These are phyloP conservation scores for Patiria miniata DNA, from an alignment of 35 echinoderm and acorn worm species.

Conservation along the genomic window DNA sequence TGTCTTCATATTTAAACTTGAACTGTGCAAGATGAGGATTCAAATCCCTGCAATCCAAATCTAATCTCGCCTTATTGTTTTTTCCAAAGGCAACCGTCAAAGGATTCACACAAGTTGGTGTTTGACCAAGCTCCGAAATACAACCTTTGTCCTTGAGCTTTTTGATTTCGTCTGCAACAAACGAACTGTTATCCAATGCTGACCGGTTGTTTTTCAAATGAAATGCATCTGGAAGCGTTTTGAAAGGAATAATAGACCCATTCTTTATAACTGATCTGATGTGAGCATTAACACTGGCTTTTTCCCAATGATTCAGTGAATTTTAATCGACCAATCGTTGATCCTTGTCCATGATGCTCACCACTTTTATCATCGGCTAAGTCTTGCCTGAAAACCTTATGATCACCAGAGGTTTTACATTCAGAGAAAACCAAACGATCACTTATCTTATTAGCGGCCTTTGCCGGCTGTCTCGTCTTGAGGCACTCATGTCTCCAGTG, in stretches of 20 bases:
- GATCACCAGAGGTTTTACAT: not conserved
- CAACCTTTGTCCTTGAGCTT: slow-evolving; percentile 11
- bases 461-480: not conserved
- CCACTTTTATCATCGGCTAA: not conserved
- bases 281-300: not conserved
- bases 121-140: no score
- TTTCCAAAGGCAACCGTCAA: no score
- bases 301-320: not conserved
- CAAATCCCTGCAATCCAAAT: slow-evolving; percentile 27
- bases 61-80: slow-evolving; percentile 2
- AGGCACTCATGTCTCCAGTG: not conserved
- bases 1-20: slow-evolving; percentile 42
- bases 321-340: not conserved
- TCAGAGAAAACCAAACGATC: no score
- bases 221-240: not conserved
- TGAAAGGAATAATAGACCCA: slow-evolving; percentile 32
- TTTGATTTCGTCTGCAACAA: slow-evolving; percentile 31
- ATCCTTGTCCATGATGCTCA: not conserved
- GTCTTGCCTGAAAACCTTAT: not conserved
- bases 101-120: no score
- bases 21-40: slow-evolving; percentile 35
- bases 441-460: not conserved
- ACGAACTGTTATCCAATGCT: not conserved
- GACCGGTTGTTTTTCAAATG: slow-evolving; percentile 32
- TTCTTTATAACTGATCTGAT: not conserved